These are phyloP conservation scores for Chamaetylas fuelleborni DNA, from an alignment of 2,113 vertebrate genomes.

Conservation along the genomic window DNA sequence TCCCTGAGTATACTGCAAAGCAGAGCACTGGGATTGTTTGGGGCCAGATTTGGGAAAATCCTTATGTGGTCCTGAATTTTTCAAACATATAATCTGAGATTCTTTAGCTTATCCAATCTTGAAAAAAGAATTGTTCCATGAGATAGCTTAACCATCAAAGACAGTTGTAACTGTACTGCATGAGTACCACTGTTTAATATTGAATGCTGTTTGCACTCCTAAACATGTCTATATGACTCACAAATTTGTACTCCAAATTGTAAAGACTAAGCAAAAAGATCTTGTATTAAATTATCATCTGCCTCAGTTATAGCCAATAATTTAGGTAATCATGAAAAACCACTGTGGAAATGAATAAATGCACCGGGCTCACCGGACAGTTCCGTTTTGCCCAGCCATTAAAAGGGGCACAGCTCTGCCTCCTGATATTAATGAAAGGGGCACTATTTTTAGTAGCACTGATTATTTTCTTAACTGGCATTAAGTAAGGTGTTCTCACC, in stretches of 20 bases:
- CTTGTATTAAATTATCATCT: not conserved
- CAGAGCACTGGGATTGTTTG: not conserved
- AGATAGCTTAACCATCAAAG: slow-evolving; percentile 13
- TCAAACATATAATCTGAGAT: not conserved
- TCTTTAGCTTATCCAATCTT: not conserved
- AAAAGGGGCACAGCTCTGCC: not conserved
- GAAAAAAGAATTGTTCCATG: not conserved
- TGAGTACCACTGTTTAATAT: slow-evolving; percentile 1
- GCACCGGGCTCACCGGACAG: not conserved
- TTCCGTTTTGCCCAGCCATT: not conserved
- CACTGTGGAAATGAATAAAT: not conserved
- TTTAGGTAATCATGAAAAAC: not conserved
- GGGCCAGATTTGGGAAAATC: slow-evolving; percentile 3
- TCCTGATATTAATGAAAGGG: not conserved
- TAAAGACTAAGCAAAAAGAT: not conserved
- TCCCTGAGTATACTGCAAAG: not conserved
- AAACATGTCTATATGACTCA: not conserved
- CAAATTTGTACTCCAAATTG: not conserved
- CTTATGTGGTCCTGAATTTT: slow-evolving; percentile 7
- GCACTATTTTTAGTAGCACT: not conserved
- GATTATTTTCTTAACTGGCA: slow-evolving; percentile 12
- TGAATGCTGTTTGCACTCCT: slow-evolving; percentile 1
- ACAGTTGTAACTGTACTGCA: not conserved
- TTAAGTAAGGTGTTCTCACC: not conserved
- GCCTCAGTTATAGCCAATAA: not conserved